Percentiles rank a stretch among this genome's conserved stretches.
phyloP scores from a whole-genome alignment of 2,888 invertebrate genomes.

The Rhingia rostrata region DNA sequence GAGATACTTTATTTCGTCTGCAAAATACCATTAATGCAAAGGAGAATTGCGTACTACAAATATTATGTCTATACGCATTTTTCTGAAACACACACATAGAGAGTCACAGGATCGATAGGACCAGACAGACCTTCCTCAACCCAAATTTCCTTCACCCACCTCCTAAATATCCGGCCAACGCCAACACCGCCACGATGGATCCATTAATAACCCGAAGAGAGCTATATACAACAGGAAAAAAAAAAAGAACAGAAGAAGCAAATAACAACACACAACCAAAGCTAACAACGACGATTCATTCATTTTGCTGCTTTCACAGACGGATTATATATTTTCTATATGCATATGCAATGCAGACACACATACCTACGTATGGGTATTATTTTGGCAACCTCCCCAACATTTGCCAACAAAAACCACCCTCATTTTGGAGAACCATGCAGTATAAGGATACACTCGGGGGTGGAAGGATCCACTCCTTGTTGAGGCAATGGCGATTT shows the following conservation, averaged over 20 bases:
- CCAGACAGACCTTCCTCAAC: slow-evolving; percentile 75
- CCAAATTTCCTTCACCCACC: slow-evolving; percentile 68
- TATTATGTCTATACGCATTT: slow-evolving; percentile 25
- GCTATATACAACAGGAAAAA: slow-evolving; percentile 12
- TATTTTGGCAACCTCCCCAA: slow-evolving; percentile 49
- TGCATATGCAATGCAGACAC: slow-evolving; percentile 3
- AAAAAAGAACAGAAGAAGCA: slow-evolving; percentile 30
- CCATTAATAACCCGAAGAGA: slow-evolving; percentile 61
- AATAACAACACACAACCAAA: slow-evolving; percentile 22
- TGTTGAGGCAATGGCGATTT: slow-evolving; percentile 1
- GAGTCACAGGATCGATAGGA: slow-evolving; percentile 59
- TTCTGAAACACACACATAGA: slow-evolving; percentile 15
- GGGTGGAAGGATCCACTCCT: slow-evolving; percentile 12
- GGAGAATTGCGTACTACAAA: slow-evolving; percentile 34
- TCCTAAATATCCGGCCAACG: slow-evolving; percentile 24
- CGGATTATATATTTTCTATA: slow-evolving; percentile 32
- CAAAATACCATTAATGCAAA: slow-evolving; percentile 23
- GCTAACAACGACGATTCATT: slow-evolving; percentile 50
- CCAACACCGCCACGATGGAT: slow-evolving; percentile 27
- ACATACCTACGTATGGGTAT: slow-evolving; percentile 10
- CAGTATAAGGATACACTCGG: slow-evolving; percentile 15
- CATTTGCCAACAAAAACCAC: slow-evolving; percentile 33
- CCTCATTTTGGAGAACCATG: neutral
- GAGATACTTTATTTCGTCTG: slow-evolving; percentile 32
- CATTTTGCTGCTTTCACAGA: slow-evolving; percentile 44